Evolutionary conservation across 2,888 invertebrate genomes (phyloP).

Genomic region (Yponomeuta sedellus): DNA sequence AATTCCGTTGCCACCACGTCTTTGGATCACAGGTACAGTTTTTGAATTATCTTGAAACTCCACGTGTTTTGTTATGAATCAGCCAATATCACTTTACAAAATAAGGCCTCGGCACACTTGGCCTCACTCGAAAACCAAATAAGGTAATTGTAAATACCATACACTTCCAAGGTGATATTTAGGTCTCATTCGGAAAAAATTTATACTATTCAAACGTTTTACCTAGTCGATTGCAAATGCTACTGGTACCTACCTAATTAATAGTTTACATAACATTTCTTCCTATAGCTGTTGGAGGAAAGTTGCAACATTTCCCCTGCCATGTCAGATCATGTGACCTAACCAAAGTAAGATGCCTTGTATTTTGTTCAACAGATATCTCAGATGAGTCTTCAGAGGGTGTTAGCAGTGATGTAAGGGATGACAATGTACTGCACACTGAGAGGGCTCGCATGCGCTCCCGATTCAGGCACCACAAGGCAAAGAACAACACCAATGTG

Average conservation of each 20-base stretch:
- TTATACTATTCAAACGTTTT: not conserved
- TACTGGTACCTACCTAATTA: not conserved
- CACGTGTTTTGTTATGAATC: not conserved
- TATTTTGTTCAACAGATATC: conserved; percentile 41
- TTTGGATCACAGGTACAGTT: conserved; percentile 65
- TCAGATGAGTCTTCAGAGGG: conserved; percentile 68
- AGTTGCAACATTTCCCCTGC: not conserved
- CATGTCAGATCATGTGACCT: not conserved
- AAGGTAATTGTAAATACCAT: not conserved
- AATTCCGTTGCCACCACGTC: conserved; percentile 70
- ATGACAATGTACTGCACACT: conserved; percentile 43
- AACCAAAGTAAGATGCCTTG: not conserved
- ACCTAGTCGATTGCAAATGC: not conserved
- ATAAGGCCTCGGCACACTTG: not conserved
- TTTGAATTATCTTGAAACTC: not conserved
- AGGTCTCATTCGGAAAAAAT: too few species aligned
- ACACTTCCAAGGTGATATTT: not conserved
- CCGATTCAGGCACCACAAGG: conserved; percentile 58
- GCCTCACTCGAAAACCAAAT: not conserved
- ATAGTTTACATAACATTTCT: not conserved
- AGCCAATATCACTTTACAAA: not conserved
- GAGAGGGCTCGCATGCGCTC: conserved; percentile 58
- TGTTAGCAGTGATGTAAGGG: conserved; percentile 39
- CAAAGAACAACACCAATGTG: conserved; percentile 38
- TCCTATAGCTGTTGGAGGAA: not conserved